Evolutionary conservation across 2,113 vertebrate genomes (phyloP).

Genomic region (Corythornis cristatus): DNA sequence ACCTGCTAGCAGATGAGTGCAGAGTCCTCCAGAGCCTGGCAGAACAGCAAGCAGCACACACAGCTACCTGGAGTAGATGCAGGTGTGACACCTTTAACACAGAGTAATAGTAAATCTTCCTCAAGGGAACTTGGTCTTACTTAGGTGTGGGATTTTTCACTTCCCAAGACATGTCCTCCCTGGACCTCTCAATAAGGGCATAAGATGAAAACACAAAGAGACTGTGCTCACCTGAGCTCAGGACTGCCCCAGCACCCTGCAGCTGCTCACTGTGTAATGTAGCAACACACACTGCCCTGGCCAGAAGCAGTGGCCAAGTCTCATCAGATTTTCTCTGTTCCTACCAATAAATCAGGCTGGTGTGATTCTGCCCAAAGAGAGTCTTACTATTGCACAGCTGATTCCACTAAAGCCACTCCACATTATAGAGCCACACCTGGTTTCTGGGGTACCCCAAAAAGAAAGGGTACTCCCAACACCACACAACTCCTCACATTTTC

Average conservation of each 20-base stretch:
- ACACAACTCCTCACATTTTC: background rate
- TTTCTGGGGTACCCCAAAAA: background rate
- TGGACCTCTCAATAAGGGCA: background rate
- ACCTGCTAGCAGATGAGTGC: background rate
- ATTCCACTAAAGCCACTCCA: background rate
- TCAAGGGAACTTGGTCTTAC: background rate
- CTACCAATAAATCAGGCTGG: background rate
- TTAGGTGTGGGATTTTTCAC: background rate
- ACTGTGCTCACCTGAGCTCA: background rate
- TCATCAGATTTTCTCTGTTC: background rate
- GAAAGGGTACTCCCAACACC: background rate
- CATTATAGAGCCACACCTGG: fast-evolving
- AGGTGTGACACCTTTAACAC: background rate
- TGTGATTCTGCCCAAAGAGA: background rate
- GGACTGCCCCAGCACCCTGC: background rate
- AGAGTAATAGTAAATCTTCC: background rate
- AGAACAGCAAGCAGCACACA: background rate
- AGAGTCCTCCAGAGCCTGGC: background rate
- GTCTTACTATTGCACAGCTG: background rate
- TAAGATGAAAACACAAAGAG: background rate
- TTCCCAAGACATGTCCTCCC: background rate
- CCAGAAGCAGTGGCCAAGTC: background rate
- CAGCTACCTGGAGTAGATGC: background rate
- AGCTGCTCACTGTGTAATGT: background rate
- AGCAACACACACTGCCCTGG: background rate